Percentiles rank a stretch among this genome's conserved stretches.
Conservation (phyloP, 2,888 invertebrate genomes). For the Hypomecis punctinalis region DNA sequence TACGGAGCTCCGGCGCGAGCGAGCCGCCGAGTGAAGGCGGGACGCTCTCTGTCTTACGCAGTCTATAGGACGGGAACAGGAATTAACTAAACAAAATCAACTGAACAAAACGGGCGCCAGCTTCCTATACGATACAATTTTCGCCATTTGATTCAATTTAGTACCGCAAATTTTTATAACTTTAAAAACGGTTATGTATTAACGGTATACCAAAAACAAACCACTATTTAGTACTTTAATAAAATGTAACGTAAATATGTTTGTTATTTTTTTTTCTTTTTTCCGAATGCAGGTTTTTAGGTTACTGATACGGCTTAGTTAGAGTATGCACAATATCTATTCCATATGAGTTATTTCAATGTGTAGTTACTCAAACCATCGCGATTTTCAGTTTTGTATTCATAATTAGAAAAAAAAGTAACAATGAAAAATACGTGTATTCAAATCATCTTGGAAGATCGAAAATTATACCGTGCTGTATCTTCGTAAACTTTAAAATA, state of each 20-base stretch:
- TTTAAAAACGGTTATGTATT: not conserved
- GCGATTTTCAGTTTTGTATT: too few species aligned
- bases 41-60: conserved; percentile 77
- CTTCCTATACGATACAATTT: conserved; percentile 45
- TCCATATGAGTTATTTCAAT: too few species aligned
- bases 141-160: not conserved
- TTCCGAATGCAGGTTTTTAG: too few species aligned
- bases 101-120: conserved; percentile 64
- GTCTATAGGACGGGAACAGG: conserved; percentile 66
- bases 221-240: not conserved
- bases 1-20: conserved; percentile 66
- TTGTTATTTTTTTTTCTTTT: too few species aligned
- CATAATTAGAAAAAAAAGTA: too few species aligned
- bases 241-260: too few species aligned
- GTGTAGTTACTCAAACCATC: too few species aligned
- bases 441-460: not conserved
- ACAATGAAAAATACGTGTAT: too few species aligned
- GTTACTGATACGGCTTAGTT: too few species aligned
- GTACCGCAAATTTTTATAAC: not conserved
- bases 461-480: conserved; percentile 21
- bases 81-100: conserved; percentile 62
- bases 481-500: conserved; percentile 5
- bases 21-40: conserved; percentile 71
- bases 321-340: too few species aligned
- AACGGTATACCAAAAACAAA: too few species aligned